Conservation (phyloP, 2,888 invertebrate species). For the Tetheella fluctuosa region DNA sequence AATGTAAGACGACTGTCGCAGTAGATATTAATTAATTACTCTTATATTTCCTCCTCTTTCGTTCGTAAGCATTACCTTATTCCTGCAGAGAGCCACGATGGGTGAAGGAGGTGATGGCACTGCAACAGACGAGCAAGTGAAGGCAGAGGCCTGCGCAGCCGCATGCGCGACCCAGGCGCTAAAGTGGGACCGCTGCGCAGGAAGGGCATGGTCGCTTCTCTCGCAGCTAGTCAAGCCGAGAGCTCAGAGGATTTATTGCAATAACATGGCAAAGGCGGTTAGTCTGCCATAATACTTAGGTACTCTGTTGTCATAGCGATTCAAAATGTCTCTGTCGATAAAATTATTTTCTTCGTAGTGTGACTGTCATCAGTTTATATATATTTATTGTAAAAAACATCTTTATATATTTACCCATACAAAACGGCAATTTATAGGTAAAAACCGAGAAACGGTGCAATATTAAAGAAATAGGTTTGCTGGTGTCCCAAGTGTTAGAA, state of each 20-base stretch:
- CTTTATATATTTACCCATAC: too few species aligned
- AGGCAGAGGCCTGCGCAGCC: constrained; percentile 45
- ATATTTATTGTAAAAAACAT: too few species aligned
- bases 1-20: too few species aligned
- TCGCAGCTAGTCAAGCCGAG: constrained; percentile 53
- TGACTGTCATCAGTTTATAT: too few species aligned
- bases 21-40: too few species aligned
- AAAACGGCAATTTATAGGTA: too few species aligned
- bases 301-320: background rate
- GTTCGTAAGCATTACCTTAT: background rate
- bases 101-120: constrained; percentile 46
- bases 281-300: constrained; percentile 20
- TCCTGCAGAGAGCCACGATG: constrained; percentile 36
- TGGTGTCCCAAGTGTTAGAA: too few species aligned
- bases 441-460: too few species aligned
- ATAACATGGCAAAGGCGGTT: constrained; percentile 62
- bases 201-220: constrained; percentile 66
- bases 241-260: constrained; percentile 59
- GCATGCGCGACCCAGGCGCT: constrained; percentile 68
- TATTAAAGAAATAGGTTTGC: too few species aligned
- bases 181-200: constrained; percentile 62
- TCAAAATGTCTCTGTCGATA: too few species aligned
- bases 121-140: constrained; percentile 39
- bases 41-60: too few species aligned
- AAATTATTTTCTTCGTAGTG: too few species aligned